Evolutionary conservation across 2,113 vertebrate genomes (phyloP), one percentile per base, ranked within the genome.

Genomic region (Dicerorhinus sumatrensis): DNA sequence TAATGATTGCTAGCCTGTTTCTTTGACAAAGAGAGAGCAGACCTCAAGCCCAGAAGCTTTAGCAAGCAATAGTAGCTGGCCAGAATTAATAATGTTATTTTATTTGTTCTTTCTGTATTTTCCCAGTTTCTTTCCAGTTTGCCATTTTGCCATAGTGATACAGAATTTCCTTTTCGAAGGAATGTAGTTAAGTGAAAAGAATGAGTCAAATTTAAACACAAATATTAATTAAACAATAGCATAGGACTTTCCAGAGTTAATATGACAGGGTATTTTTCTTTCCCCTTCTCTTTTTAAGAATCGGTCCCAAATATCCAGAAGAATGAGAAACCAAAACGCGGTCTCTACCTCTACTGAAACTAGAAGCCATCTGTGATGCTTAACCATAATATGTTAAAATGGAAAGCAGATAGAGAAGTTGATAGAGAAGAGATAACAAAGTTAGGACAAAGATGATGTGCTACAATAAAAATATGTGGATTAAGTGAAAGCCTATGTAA

Each of bases 101-200:
- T 39, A 29, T 16, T 56, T 14, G 20, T 70, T 75, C 27, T 82
- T 62, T 54, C 25, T 75, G 58, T 67, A 25, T 70, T 84, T 72
- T 65, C 48, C 31, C 72, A 46, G 4, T 80, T 85, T 93, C 11
- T 81, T 76, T 70, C 58, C 48, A 18, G 63, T 63, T 91, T 91
- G 81, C 58, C 46, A 62, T 65, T 81, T 93, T 93, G 46, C 60
- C n/a, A 17, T 3, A 3, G 29, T 42, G n/a, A 93, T 62, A 82
- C 18, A 58, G 62, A 89, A n/a, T 86, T 79, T 81, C 23, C 39
- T 70, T 95, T 96, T 31, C 27, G 81, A 96, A 72, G 25, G 80
- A 83, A 51, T 0, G 0, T 58, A 62, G 48, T 77, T 81, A 89
- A 89, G 33, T 56, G 46, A 95, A 92, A 92, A 62, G 60, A 81